These are phyloP conservation scores for Candoia aspera DNA, from an alignment of 2,113 vertebrate genomes.

Conservation along the genomic window DNA sequence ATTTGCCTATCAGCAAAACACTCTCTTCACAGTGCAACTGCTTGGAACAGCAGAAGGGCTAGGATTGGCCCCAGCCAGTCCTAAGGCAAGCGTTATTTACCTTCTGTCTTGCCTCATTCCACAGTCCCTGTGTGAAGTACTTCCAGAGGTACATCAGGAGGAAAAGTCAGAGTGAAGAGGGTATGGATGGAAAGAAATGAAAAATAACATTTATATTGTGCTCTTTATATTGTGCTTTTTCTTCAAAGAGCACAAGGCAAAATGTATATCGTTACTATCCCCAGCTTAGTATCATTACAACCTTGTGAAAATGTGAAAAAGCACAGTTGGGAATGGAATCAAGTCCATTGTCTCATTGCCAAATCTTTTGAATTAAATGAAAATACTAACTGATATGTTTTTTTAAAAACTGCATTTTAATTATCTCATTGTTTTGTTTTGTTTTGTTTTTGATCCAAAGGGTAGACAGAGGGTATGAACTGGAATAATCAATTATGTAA, in stretches of 20 bases:
- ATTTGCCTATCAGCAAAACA: not conserved
- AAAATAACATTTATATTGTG: not conserved
- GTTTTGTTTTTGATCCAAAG: not conserved
- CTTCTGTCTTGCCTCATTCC: not conserved
- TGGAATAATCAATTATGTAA: not conserved
- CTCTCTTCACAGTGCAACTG: not conserved
- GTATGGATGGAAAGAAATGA: not conserved
- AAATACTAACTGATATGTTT: not conserved
- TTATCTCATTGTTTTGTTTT: not conserved
- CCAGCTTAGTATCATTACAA: not conserved
- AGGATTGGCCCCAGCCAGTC: not conserved
- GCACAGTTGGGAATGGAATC: not conserved
- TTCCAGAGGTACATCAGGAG: not conserved
- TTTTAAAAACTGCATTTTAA: not conserved
- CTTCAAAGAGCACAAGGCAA: not conserved
- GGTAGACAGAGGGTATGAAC: not conserved
- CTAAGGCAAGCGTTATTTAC: not conserved
- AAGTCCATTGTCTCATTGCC: not conserved
- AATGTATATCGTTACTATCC: not conserved
- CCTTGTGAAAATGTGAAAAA: not conserved
- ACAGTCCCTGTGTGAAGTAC: not conserved
- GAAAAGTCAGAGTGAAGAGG: not conserved
- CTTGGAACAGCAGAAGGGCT: not conserved
- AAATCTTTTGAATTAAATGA: not conserved
- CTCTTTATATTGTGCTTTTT: not conserved